Evolutionary conservation across 1,140 invertebrate genomes (phyloP).

Genomic region (Drosophila micromelanica): DNA sequence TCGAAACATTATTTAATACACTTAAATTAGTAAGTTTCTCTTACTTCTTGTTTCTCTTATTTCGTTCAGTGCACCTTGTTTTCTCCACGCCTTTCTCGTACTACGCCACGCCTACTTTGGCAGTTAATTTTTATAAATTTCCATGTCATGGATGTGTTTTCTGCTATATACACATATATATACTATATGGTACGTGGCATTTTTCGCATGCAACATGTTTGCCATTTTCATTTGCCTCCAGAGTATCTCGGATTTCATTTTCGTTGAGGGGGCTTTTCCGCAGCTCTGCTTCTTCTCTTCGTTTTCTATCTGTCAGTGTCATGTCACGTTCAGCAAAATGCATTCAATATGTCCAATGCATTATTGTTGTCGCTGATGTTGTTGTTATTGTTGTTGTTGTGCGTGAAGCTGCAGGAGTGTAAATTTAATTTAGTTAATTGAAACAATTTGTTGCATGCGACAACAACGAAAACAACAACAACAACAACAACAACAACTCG

Average conservation of each 20-base stretch:
- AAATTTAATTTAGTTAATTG: constrained; percentile 84
- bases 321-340: constrained; percentile 79
- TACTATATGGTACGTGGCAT: constrained; percentile 47
- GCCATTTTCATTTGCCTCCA: constrained; percentile 61
- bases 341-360: constrained; percentile 64
- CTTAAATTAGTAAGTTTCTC: no score
- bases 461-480: constrained; percentile 53
- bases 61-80: constrained; percentile 52
- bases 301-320: constrained; percentile 80
- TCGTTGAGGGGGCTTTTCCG: constrained; percentile 23
- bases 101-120: constrained; percentile 55
- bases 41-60: neutral
- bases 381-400: constrained; percentile 24
- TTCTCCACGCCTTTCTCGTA: neutral
- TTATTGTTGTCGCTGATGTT: constrained; percentile 38
- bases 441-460: constrained; percentile 84
- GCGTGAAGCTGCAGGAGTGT: constrained; percentile 77
- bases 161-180: constrained; percentile 1
- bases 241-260: constrained; percentile 51
- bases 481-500: constrained; percentile 37
- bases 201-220: constrained; percentile 62
- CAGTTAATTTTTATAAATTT: constrained; percentile 82
- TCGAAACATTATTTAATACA: no score
- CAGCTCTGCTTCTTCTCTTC: constrained; percentile 38
- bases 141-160: constrained; percentile 52